Percentiles rank a stretch among this genome's conserved stretches.
phyloP scores from a whole-genome alignment of 2,113 vertebrate genomes.

The Oplegnathus fasciatus region DNA sequence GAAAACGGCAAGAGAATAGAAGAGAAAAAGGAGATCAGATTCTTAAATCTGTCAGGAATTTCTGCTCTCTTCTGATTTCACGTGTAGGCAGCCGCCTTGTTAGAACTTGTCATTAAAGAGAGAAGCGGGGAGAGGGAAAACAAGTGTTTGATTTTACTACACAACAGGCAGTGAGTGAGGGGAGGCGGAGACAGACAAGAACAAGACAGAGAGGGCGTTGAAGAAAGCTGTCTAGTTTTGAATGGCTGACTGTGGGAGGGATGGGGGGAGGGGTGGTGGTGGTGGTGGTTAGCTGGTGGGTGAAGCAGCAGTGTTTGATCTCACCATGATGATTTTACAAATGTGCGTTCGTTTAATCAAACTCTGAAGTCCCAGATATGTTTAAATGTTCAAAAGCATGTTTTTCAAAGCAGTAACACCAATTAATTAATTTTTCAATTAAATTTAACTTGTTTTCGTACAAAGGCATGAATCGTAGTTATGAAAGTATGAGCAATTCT shows the following conservation, averaged over 20 bases:
- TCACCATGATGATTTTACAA: conserved; percentile 6
- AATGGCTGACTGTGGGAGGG: conserved; percentile 22
- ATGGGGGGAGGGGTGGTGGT: too few species aligned
- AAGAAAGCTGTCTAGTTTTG: conserved; percentile 42
- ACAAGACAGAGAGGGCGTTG: conserved; percentile 30
- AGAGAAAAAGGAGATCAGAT: neutral
- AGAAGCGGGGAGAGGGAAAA: neutral
- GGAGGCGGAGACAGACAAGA: neutral
- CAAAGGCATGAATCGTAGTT: neutral
- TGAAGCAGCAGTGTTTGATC: neutral
- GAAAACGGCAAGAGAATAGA: too few species aligned
- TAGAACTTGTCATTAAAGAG: conserved; percentile 47
- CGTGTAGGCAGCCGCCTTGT: conserved; percentile 50
- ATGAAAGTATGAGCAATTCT: too few species aligned
- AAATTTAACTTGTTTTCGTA: neutral
- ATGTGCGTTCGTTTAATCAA: neutral
- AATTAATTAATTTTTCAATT: neutral
- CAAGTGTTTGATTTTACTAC: conserved; percentile 34
- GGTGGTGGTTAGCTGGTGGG: neutral
- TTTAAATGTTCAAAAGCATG: neutral
- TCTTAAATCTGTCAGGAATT: conserved; percentile 15
- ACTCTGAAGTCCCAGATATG: neutral
- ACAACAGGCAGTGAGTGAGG: conserved; percentile 16
- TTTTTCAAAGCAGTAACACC: neutral
- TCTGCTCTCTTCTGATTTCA: neutral